Base-by-base conservation (phyloP, 2,113 vertebrate genomes). In the Mirza zaza region DNA sequence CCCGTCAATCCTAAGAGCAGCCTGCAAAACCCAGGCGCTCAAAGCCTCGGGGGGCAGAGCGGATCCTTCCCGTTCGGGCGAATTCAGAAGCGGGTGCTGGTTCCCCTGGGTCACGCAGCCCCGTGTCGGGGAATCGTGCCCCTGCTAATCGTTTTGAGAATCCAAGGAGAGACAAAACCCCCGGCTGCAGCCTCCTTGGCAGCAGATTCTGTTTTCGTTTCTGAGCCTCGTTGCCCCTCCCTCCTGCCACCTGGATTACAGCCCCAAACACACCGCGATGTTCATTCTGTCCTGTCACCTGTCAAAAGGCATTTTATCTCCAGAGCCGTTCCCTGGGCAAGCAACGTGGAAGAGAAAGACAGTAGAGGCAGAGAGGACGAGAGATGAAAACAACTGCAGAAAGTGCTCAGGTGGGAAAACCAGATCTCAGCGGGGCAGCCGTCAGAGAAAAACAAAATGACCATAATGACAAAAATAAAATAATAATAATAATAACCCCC, bases 381-480 rank as follows among this genome's bases (percentile, higher is more conserved):
- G 21, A 39, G 45, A 23, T 3, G 8, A 0, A n/a, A 18, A 29
- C 0, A 8, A 59, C 0, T 0, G 50, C 17, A 2, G 29, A 21
- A 32, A 42, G 8, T 48, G 36, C 57, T 18, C 2, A 17, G 18
- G 2, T 0, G 2, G 45, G 57, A 68, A 21, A 52, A 23, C 6
- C 21, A 2, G 42, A 8, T 7, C 71, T 59, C 63, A 12, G 71
- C 39, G 1, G 0, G 4, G 2, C 59, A 70, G 71, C 52, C 6
- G 5, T 0, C 67, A 48, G 13, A 45, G 17, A 14, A 6, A 15
- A 36, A n/a, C 11, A 17, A 3, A 42, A 11, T 2, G 1, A 23
- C 7, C 21, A 6, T 32, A 0, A 39, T 6, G 14, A 20, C 5
- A 14, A 3, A 61, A 61, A 63, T 29, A 27, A 63, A 10, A n/a